Evolutionary conservation across 2,797 vertebrate species (phyloP), one percentile per base, ranked within the genome.

Genomic region (Pterois miles): DNA sequence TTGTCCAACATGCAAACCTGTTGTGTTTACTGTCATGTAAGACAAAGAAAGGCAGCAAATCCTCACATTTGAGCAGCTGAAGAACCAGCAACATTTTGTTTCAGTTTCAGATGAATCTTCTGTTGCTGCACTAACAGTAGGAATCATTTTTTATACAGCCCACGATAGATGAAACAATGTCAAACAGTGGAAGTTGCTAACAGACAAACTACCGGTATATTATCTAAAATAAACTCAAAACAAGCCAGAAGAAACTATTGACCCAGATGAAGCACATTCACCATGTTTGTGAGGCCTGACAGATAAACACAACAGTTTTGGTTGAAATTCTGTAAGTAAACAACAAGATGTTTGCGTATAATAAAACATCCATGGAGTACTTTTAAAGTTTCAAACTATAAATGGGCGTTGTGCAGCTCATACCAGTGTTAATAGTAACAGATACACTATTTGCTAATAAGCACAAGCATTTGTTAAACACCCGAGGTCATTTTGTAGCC

Each of bases 401-500:
- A n/a, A n/a, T n/a, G n/a, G n/a, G n/a, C n/a, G n/a, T n/a, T n/a
- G n/a, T n/a, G n/a, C n/a, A n/a, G n/a, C n/a, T n/a, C 4, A 48
- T 43, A 18, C 40, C 7, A 34, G 31, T 46, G 5, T 53, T 14
- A 23, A 14, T 25, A 75, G 36, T 36, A 20, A 70, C 71, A 38
- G 36, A 59, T 22, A 4, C 22, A 25, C 13, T 29, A 1, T 66
- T 60, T 74, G 18, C 65, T 13, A 54, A 63, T 29, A 8, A 18
- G 40, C 57, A 27, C 8, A 5, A 31, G 65, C 38, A 16, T 40
- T 74, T 57, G 34, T 80, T 76, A 62, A 66, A 3, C 65, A 69
- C 85, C 86, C 64, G 76, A 81, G 84, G 88, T 70, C 65, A 40
- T 6, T 14, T 65, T 34, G 58, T 14, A 6, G 71, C 25, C 16